Conservation (phyloP, 2,797 vertebrate species). For the Ctenochaetus hawaiiensis region DNA sequence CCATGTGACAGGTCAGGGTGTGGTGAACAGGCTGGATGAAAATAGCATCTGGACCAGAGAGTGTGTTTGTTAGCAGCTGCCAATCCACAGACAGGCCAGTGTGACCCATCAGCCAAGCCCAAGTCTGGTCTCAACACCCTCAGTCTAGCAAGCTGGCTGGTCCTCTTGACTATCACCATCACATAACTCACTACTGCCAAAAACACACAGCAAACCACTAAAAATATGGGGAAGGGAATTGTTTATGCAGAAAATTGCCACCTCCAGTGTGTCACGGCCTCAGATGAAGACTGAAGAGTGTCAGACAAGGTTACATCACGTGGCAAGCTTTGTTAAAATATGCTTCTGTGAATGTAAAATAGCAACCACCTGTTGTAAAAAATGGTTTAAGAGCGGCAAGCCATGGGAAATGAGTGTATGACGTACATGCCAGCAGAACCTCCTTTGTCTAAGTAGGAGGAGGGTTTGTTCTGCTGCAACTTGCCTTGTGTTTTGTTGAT, state of each 20-base stretch:
- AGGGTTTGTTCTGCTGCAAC: slow-evolving; percentile 70
- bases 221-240: slow-evolving; percentile 35
- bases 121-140: slow-evolving; percentile 79
- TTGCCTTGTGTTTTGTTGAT: slow-evolving; percentile 65
- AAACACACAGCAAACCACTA: slow-evolving; percentile 42
- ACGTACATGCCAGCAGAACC: slow-evolving; percentile 49
- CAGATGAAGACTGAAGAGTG: slow-evolving; percentile 33
- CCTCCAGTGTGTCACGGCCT: slow-evolving; percentile 20
- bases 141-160: slow-evolving; percentile 62
- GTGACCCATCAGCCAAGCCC: slow-evolving; percentile 75
- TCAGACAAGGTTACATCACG: slow-evolving; percentile 32
- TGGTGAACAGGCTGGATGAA: slow-evolving; percentile 79
- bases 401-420: slow-evolving; percentile 44
- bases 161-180: slow-evolving; percentile 56
- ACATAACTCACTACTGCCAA: slow-evolving; percentile 58
- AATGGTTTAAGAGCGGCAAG: slow-evolving; percentile 34
- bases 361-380: slow-evolving; percentile 29
- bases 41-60: slow-evolving; percentile 82
- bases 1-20: slow-evolving; percentile 81
- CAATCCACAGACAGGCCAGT: slow-evolving; percentile 77
- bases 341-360: slow-evolving; percentile 31
- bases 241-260: slow-evolving; percentile 46
- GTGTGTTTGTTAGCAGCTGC: slow-evolving; percentile 76
- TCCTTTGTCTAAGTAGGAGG: slow-evolving; percentile 44
- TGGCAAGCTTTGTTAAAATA: slow-evolving; percentile 30